Percentiles rank a stretch among this genome's conserved stretches.
phyloP scores from a whole-genome alignment of 2,888 invertebrate species.

The Rhogogaster chlorosoma region DNA sequence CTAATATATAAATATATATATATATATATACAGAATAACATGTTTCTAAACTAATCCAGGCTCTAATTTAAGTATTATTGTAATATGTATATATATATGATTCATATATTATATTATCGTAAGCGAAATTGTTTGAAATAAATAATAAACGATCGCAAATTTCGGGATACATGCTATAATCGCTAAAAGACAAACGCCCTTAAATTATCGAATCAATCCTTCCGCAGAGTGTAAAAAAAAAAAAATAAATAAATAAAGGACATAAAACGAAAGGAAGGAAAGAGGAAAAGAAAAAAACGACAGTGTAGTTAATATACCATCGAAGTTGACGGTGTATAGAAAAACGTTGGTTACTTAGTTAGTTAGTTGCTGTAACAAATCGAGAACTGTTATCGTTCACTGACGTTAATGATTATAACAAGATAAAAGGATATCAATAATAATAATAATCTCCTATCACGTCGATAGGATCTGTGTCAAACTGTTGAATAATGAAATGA shows the following conservation, averaged over 20 bases:
- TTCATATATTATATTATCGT: neutral
- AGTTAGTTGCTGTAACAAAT: neutral
- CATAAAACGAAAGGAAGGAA: neutral
- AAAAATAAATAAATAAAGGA: too few species aligned
- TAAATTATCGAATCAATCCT: conserved; percentile 43
- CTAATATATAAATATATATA: too few species aligned
- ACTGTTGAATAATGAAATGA: neutral
- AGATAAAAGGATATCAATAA: neutral
- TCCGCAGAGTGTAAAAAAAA: neutral
- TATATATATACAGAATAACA: neutral
- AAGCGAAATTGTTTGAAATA: neutral
- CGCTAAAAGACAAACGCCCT: conserved; percentile 12
- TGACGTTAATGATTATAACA: neutral
- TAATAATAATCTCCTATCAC: neutral
- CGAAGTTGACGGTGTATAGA: neutral
- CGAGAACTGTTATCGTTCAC: neutral
- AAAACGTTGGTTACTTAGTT: too few species aligned
- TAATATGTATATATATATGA: too few species aligned
- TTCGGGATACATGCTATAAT: neutral
- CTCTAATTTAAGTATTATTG: neutral
- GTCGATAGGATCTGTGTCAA: neutral
- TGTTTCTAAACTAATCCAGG: neutral
- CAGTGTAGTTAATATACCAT: neutral
- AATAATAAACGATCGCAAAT: neutral
- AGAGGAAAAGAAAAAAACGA: neutral